A percentile compares a stretch with the other conserved stretches of the same genome.
These are phyloP conservation scores for Lasioglossum vierecki DNA, from an alignment of 2,888 invertebrate species.

Conservation along the genomic window DNA sequence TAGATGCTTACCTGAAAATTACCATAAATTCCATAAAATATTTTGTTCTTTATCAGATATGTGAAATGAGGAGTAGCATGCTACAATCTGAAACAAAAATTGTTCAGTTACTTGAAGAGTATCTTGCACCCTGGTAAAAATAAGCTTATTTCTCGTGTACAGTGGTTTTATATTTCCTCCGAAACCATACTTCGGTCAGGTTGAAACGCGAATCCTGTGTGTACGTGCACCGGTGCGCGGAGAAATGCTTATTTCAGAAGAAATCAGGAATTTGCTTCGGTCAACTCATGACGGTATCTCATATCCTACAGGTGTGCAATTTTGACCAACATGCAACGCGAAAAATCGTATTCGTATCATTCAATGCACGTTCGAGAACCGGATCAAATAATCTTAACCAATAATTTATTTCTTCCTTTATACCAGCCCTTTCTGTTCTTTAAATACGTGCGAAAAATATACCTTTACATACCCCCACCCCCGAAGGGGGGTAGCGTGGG, in stretches of 20 bases:
- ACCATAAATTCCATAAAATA: background rate
- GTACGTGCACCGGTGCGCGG: conserved; percentile 17
- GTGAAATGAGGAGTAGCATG: no score
- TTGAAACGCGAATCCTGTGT: conserved; percentile 34
- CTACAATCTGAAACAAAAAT: background rate
- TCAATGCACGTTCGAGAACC: background rate
- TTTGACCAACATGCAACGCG: conserved; percentile 10
- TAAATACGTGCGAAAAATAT: no score
- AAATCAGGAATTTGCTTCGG: conserved; percentile 49
- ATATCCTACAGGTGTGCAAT: background rate
- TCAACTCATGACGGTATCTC: conserved; percentile 1
- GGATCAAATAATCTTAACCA: background rate
- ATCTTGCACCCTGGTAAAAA: background rate
- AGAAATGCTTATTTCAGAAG: conserved; percentile 27
- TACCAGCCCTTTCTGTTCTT: background rate
- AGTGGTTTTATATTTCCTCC: background rate
- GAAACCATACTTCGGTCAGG: conserved; percentile 9
- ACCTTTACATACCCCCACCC: no score
- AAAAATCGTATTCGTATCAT: background rate
- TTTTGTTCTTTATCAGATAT: no score
- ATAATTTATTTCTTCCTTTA: background rate
- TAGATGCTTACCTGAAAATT: background rate
- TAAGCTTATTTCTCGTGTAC: background rate
- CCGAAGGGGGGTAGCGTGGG: no score
- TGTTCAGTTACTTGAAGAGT: background rate